phyloP scores from a whole-genome alignment of 2,113 vertebrate species.

The Ondatra zibethicus region DNA sequence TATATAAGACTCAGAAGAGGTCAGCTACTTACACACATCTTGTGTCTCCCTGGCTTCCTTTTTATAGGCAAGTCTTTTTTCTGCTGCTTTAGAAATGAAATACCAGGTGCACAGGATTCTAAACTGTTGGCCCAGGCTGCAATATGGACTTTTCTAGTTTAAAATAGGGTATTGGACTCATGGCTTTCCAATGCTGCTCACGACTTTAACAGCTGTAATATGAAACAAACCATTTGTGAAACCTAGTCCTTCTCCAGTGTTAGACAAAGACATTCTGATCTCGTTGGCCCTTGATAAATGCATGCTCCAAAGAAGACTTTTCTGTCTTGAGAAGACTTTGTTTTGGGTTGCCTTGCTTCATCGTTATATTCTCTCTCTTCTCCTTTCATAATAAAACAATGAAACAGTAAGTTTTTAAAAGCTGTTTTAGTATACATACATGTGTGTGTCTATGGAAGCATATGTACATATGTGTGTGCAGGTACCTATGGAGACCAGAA shows the following conservation, averaged over 20 bases:
- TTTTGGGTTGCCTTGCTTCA: constrained; percentile 6
- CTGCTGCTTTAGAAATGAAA: constrained; percentile 27
- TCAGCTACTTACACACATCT: constrained; percentile 24
- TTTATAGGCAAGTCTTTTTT: constrained; percentile 52
- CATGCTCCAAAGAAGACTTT: background rate
- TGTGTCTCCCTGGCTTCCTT: constrained; percentile 31
- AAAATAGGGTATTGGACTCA: constrained; percentile 18
- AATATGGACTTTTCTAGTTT: constrained; percentile 42
- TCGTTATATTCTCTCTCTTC: background rate
- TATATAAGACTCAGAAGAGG: constrained; percentile 33
- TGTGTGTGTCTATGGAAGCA: background rate
- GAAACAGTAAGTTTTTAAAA: background rate
- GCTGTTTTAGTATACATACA: background rate
- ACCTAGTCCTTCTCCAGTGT: background rate
- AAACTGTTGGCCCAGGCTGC: background rate
- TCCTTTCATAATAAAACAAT: background rate
- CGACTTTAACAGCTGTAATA: constrained; percentile 21
- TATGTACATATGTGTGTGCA: background rate
- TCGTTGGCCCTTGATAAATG: constrained; percentile 23
- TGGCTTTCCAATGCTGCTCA: background rate
- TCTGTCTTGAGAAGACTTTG: background rate
- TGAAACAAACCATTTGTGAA: constrained; percentile 42
- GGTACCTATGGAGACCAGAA: background rate
- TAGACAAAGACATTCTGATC: constrained; percentile 12
- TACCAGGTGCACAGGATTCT: constrained; percentile 45